Conservation (phyloP, 1,140 invertebrate species). For the Trichonephila clavipes region DNA sequence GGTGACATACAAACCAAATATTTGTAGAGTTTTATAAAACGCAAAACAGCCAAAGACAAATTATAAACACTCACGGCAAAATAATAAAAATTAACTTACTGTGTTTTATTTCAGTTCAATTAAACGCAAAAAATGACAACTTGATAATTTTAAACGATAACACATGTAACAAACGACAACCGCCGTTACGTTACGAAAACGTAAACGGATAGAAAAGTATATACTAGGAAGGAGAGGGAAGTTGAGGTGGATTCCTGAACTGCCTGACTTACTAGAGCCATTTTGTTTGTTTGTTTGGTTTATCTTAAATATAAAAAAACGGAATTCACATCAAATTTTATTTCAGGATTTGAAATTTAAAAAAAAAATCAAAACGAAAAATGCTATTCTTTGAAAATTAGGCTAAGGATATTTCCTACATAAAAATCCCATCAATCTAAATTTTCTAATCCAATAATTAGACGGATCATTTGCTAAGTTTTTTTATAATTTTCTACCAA, state of each 20-base stretch:
- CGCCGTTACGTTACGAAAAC: conserved; percentile 6
- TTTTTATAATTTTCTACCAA: too few species aligned
- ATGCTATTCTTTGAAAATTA: too few species aligned
- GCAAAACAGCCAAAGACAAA: background rate
- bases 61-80: background rate
- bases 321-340: too few species aligned
- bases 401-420: too few species aligned
- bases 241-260: conserved; percentile 24
- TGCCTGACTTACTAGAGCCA: background rate
- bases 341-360: too few species aligned
- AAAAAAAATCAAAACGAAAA: too few species aligned
- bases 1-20: too few species aligned
- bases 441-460: too few species aligned
- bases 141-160: conserved; percentile 13
- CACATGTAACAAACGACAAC: conserved; percentile 34
- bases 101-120: background rate
- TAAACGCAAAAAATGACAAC: background rate
- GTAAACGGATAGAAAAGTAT: conserved; percentile 38
- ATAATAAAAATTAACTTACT: background rate
- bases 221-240: conserved; percentile 15
- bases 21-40: background rate
- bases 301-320: too few species aligned
- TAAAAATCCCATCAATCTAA: too few species aligned
- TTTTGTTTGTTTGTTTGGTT: too few species aligned
- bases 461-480: too few species aligned